Conservation (phyloP, 2,113 vertebrate species). For the Oncorhynchus gorbuscha region DNA sequence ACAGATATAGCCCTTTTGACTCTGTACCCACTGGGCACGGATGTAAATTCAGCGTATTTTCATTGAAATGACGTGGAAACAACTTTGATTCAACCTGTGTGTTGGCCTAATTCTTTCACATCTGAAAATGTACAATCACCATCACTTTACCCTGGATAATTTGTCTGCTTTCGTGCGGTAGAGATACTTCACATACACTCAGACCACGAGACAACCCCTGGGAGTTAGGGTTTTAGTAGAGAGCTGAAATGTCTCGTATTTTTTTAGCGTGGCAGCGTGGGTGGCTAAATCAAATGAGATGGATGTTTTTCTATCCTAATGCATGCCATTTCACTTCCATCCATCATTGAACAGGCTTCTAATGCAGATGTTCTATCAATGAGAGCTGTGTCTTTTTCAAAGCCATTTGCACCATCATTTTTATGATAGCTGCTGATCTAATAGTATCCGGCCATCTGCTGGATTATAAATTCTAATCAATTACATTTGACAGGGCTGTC, state of each 20-base stretch:
- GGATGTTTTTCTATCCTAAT: conserved; percentile 1
- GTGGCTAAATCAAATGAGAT: conserved; percentile 48
- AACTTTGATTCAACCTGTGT: too few species aligned
- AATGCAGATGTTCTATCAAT: background rate
- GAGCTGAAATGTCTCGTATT: conserved; percentile 8
- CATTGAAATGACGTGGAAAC: too few species aligned
- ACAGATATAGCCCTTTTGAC: too few species aligned
- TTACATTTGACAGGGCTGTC: too few species aligned
- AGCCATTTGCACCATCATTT: background rate
- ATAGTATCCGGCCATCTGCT: background rate
- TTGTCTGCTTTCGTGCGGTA: conserved; percentile 40
- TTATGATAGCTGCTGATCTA: background rate
- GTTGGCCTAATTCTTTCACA: background rate
- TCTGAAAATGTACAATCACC: background rate
- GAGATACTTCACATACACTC: conserved; percentile 39
- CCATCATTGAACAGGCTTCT: background rate
- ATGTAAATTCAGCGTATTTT: too few species aligned
- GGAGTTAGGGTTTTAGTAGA: conserved; percentile 21
- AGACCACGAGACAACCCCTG: conserved; percentile 26
- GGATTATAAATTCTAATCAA: too few species aligned
- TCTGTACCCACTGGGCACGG: too few species aligned
- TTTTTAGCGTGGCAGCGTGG: background rate
- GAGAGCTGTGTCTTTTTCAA: background rate
- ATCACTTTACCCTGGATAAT: conserved; percentile 38
- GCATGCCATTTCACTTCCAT: background rate